phyloP scores from a whole-genome alignment of 2,797 vertebrate genomes.

The Ctenopoma multispine region DNA sequence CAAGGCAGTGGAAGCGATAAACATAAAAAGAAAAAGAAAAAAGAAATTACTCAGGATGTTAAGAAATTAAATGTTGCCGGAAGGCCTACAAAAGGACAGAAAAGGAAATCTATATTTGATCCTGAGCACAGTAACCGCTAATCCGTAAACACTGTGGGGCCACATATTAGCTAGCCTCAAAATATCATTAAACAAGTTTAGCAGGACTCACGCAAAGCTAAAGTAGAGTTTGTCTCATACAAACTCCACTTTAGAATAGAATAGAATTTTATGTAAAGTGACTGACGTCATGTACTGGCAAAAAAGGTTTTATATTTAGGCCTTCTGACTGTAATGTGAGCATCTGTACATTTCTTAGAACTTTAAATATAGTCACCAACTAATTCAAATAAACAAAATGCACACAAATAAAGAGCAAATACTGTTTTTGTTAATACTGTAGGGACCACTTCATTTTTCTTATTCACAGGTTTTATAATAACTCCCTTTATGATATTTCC shows the following conservation, averaged over 20 bases:
- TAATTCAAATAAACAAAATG: neutral
- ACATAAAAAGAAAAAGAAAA: slow-evolving; percentile 3
- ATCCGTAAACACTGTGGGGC: neutral
- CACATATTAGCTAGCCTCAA: neutral
- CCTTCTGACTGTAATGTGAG: neutral
- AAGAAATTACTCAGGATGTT: slow-evolving; percentile 32
- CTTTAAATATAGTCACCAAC: neutral
- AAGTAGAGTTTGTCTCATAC: neutral
- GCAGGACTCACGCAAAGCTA: neutral
- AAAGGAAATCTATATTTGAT: slow-evolving; percentile 12
- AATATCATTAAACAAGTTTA: neutral
- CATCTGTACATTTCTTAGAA: neutral
- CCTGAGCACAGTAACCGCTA: neutral
- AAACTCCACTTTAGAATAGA: no score
- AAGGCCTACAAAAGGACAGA: slow-evolving; percentile 20
- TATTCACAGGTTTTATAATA: neutral
- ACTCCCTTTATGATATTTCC: neutral
- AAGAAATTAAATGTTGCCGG: slow-evolving; percentile 42
- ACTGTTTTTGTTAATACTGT: neutral
- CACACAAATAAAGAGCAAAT: neutral
- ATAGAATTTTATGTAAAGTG: no score
- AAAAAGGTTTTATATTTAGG: slow-evolving; percentile 10
- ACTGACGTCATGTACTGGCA: no score
- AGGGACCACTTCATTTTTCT: neutral
- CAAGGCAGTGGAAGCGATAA: slow-evolving; percentile 49